Conservation (phyloP, 2,888 invertebrate species). For the Leptopilina myrica region DNA sequence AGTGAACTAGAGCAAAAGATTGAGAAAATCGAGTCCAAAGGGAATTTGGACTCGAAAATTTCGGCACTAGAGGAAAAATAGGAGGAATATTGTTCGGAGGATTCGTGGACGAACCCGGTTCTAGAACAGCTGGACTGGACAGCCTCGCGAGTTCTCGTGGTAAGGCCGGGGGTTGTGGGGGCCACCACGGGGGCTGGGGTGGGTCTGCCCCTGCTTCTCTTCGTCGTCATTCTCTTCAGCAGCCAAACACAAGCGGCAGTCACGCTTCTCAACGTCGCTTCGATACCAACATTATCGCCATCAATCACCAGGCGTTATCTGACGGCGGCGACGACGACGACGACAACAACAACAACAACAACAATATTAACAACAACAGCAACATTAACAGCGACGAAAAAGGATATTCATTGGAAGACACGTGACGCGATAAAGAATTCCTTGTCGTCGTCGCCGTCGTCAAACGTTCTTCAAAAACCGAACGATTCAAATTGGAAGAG, state of each 20-base stretch:
- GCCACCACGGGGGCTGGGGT: constrained; percentile 73
- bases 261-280: constrained; percentile 64
- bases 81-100: constrained; percentile 44
- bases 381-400: constrained; percentile 2
- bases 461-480: constrained; percentile 43
- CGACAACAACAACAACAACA: neutral
- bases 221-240: constrained; percentile 69
- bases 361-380: too few species aligned
- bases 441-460: constrained; percentile 53
- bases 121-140: constrained; percentile 51
- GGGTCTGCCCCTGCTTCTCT: constrained; percentile 72
- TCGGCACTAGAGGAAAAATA: too few species aligned
- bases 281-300: constrained; percentile 23
- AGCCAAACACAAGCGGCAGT: constrained; percentile 59
- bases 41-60: constrained; percentile 1
- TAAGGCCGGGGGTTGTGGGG: constrained; percentile 67
- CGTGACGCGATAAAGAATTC: neutral
- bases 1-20: too few species aligned
- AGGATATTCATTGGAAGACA: neutral
- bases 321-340: constrained; percentile 15
- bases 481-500: constrained; percentile 38
- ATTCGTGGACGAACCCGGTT: constrained; percentile 47
- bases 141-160: constrained; percentile 56
- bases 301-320: constrained; percentile 3
- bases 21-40: neutral